phyloP scores from a whole-genome alignment of 2,797 vertebrate species.

The Enteromius radiatus region DNA sequence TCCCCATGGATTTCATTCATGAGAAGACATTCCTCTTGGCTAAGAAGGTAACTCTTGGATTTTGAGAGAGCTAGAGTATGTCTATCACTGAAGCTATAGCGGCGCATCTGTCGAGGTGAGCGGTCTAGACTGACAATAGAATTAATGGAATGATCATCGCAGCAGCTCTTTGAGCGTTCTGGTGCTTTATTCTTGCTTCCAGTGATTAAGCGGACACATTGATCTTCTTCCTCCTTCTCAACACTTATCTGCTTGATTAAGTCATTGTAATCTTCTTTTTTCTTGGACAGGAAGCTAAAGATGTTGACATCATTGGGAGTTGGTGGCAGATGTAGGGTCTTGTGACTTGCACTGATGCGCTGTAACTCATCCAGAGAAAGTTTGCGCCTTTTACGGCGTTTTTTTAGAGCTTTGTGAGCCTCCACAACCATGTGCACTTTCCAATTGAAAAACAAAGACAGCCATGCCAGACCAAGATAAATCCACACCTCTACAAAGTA shows the following conservation, averaged over 20 bases:
- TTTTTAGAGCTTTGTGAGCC: slow-evolving; percentile 98
- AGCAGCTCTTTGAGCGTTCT: slow-evolving; percentile 74
- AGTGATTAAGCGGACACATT: background rate
- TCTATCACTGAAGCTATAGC: slow-evolving; percentile 82
- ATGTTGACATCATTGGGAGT: slow-evolving; percentile 90
- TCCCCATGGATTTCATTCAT: slow-evolving; percentile 80
- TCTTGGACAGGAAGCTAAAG: slow-evolving; percentile 94
- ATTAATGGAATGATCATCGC: slow-evolving; percentile 65
- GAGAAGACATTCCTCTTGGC: slow-evolving; percentile 82
- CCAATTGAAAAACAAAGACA: slow-evolving; percentile 98
- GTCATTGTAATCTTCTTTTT: slow-evolving; percentile 94
- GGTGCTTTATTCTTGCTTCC: slow-evolving; percentile 64
- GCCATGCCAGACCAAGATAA: slow-evolving; percentile 95
- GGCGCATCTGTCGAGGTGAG: slow-evolving; percentile 79
- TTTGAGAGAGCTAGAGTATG: slow-evolving; percentile 90
- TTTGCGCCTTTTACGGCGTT: slow-evolving; percentile 90
- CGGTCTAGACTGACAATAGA: slow-evolving; percentile 83
- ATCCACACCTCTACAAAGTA: slow-evolving; percentile 99
- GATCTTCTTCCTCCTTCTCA: slow-evolving; percentile 72
- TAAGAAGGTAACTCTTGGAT: slow-evolving; percentile 85
- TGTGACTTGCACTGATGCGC: slow-evolving; percentile 80
- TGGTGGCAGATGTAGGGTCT: slow-evolving; percentile 77
- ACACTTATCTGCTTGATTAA: slow-evolving; percentile 95
- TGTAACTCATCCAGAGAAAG: slow-evolving; percentile 88
- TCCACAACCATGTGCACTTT: slow-evolving; percentile 99